These are phyloP conservation scores for Phylloscopus collybita DNA, from an alignment of 2,797 vertebrate genomes.

Conservation along the genomic window DNA sequence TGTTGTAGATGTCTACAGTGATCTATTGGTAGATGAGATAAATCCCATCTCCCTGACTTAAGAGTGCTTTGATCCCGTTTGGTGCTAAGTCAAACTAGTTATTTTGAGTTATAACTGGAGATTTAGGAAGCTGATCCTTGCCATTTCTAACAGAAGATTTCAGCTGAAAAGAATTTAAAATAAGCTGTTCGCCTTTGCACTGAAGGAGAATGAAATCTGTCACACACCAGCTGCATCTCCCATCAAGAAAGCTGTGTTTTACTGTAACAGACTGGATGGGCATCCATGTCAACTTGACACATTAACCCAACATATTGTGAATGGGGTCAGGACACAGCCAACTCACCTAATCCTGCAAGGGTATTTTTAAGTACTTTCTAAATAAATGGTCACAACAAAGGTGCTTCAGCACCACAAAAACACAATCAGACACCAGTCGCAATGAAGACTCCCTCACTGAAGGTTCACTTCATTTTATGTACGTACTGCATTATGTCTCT, in stretches of 20 bases:
- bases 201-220: not conserved
- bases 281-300: not conserved
- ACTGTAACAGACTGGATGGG: not conserved
- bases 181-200: not conserved
- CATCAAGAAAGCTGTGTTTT: not conserved
- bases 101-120: not conserved
- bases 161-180: not conserved
- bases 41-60: not conserved
- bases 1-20: not conserved
- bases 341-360: not conserved
- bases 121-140: not conserved
- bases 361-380: constrained; percentile 10
- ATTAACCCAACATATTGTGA: not conserved
- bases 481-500: not conserved
- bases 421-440: not conserved
- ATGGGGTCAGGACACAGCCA: not conserved
- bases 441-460: not conserved
- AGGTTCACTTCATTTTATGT: not conserved
- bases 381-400: not conserved
- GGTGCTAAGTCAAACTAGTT: not conserved
- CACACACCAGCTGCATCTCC: not conserved
- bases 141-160: not conserved
- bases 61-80: not conserved
- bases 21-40: not conserved
- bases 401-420: not conserved